Base-by-base conservation (phyloP, 2,888 invertebrate species). In the Onchidella celtica region DNA sequence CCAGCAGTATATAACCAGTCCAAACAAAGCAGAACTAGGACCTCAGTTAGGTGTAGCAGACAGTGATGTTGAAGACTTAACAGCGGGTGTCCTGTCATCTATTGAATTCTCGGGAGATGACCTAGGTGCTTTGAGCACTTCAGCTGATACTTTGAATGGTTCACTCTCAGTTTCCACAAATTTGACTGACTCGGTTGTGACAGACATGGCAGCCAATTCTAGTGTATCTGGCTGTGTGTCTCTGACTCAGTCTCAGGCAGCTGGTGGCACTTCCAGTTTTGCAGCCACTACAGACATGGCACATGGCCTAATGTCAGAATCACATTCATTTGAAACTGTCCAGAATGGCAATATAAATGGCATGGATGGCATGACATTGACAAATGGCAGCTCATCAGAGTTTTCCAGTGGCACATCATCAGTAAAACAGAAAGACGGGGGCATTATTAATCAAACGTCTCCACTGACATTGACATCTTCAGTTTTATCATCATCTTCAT, bases 61-160 rank as follows among this genome's bases (percentile, higher is more conserved):
- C 6, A n/a, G n/a, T n/a, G 75, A 40, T 11, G 68, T 81, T 21
- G 81, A 76, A 32, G 81, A 74, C 36, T 76, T 81, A 24, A 65
- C 73, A 4, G 73, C 63, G 6, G 63, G 32, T n/a, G 77, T 32
- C 9, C 72, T 81, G 27, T 0, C 40, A 3, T 32, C 63, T 14
- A 59, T 81, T 55, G 81, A 59, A 2, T 69, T 76, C 61, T 57
- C 76, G 3, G 73, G 66, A 0, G 76, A 76, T 47, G 76, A 76
- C 1, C 61, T 81, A 3, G 68, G 75, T 6, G 36, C 76, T 1
- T 32, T 80, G 40, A 74, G 66, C 11, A 76, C 76, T 17, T 76
- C 81, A 3, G n/a, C 81, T 3, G 81, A 81, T 47, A 81, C 66
- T 27, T 79, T 79, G 36, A 73, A 73, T 55, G 79, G 72, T 14